A percentile compares a stretch with the other conserved stretches of the same genome.
Conservation (phyloP, 2,888 invertebrate genomes). For the Torymus aiolomorphi region DNA sequence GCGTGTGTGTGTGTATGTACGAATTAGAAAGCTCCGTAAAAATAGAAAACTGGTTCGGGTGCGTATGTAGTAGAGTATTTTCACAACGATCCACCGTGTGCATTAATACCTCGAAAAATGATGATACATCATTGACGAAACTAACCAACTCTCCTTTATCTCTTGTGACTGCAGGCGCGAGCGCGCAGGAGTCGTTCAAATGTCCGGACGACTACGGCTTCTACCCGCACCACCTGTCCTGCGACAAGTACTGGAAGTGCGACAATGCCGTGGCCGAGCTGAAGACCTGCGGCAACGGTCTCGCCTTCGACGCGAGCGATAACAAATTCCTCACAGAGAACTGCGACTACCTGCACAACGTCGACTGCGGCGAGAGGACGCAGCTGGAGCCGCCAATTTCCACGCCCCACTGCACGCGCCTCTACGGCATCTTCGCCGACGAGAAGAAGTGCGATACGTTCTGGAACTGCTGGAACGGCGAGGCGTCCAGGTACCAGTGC, state of each 20-base stretch:
- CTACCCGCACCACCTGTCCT: slow-evolving; percentile 92
- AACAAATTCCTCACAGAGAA: slow-evolving; percentile 94
- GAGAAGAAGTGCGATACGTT: slow-evolving; percentile 92
- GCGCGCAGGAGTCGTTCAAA: slow-evolving; percentile 90
- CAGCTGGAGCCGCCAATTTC: slow-evolving; percentile 91
- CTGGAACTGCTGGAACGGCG: slow-evolving; percentile 98
- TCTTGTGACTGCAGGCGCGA: slow-evolving; percentile 66
- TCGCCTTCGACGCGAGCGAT: slow-evolving; percentile 93
- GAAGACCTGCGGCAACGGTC: slow-evolving; percentile 95
- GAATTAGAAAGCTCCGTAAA: too few relatives aligned
- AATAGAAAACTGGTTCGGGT: too few relatives aligned
- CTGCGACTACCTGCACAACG: slow-evolving; percentile 96
- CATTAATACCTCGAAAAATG: too few relatives aligned
- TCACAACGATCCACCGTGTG: too few relatives aligned
- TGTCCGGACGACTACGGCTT: slow-evolving; percentile 96
- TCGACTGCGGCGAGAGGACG: slow-evolving; percentile 92
- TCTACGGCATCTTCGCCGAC: slow-evolving; percentile 95
- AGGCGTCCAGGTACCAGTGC: slow-evolving; percentile 94
- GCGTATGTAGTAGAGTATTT: too few relatives aligned
- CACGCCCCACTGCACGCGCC: slow-evolving; percentile 88
- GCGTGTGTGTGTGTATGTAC: too few relatives aligned
- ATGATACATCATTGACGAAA: too few relatives aligned
- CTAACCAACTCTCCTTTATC: too few relatives aligned
- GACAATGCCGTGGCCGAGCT: slow-evolving; percentile 91
- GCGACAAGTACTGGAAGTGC: slow-evolving; percentile 97